Evolutionary conservation across 1,140 invertebrate genomes (phyloP).

Genomic region (Drosophila sucinea): DNA sequence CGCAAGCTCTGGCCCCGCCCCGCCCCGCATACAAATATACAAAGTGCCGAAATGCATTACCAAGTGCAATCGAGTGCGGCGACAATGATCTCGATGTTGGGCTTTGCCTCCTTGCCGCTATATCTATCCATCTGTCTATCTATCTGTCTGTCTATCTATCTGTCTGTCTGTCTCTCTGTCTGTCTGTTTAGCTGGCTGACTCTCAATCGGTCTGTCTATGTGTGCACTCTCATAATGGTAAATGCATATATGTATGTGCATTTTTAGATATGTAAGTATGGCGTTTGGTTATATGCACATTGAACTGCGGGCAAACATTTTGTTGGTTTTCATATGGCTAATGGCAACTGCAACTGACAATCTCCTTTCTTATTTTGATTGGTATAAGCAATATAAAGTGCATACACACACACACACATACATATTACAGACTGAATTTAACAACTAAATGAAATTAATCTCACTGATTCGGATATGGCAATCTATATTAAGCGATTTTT

Average conservation of each 20-base stretch:
- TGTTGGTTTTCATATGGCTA: neutral
- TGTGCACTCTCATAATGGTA: neutral
- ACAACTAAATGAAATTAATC: neutral
- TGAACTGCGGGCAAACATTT: slow-evolving; percentile 9
- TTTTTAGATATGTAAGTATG: neutral
- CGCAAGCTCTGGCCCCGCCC: too few relatives aligned
- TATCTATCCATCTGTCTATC: neutral
- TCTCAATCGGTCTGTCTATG: neutral
- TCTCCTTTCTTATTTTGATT: neutral
- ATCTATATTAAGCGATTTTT: too few relatives aligned
- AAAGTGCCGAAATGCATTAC: slow-evolving; percentile 35
- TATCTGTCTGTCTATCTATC: too few relatives aligned
- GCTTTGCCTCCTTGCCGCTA: neutral
- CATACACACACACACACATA: neutral
- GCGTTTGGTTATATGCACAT: neutral
- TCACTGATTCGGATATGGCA: too few relatives aligned
- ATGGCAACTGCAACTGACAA: slow-evolving; percentile 6
- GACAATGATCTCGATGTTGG: slow-evolving; percentile 40
- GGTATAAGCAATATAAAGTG: neutral
- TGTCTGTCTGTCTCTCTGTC: neutral
- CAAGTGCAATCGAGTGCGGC: slow-evolving; percentile 33
- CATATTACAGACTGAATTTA: neutral
- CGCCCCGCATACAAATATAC: slow-evolving; percentile 3
- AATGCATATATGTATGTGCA: slow-evolving; percentile 1
- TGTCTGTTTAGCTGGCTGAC: neutral